These are phyloP conservation scores for Pentalonia nigronervosa DNA, from an alignment of 1,140 invertebrate genomes.

Conservation along the genomic window DNA sequence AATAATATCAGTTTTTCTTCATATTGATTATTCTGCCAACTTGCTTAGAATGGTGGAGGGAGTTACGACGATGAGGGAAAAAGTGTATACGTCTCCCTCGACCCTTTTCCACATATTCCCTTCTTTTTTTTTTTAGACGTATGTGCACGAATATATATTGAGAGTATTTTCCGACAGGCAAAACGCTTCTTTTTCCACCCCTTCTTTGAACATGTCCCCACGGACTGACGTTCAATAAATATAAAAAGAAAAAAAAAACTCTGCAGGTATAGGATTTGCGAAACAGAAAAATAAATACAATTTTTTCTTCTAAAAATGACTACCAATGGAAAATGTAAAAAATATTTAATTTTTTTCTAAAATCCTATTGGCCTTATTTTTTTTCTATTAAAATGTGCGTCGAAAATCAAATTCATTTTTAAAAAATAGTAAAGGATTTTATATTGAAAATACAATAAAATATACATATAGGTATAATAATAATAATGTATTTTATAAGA, in stretches of 20 bases:
- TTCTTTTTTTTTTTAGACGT: conserved; percentile 42
- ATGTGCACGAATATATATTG: conserved; percentile 48
- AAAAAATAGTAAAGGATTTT: neutral
- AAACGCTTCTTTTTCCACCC: conserved; percentile 46
- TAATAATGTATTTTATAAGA: no score
- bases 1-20: conserved; percentile 57
- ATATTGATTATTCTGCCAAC: conserved; percentile 57
- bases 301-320: neutral
- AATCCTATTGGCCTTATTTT: neutral
- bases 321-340: neutral
- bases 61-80: conserved; percentile 14
- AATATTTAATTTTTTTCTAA: neutral
- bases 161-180: conserved; percentile 51
- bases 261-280: conserved; percentile 7
- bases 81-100: conserved; percentile 44
- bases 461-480: no score
- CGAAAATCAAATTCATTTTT: neutral
- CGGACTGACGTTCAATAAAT: conserved; percentile 37
- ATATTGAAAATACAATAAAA: no score
- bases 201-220: conserved; percentile 31
- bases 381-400: neutral
- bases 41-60: conserved; percentile 18
- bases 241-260: conserved; percentile 21
- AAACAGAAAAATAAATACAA: conserved; percentile 1
- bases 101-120: conserved; percentile 46